Evolutionary conservation across 2,113 vertebrate genomes (phyloP), one percentile per base, ranked within the genome.

Genomic region (Embiotoca jacksoni): DNA sequence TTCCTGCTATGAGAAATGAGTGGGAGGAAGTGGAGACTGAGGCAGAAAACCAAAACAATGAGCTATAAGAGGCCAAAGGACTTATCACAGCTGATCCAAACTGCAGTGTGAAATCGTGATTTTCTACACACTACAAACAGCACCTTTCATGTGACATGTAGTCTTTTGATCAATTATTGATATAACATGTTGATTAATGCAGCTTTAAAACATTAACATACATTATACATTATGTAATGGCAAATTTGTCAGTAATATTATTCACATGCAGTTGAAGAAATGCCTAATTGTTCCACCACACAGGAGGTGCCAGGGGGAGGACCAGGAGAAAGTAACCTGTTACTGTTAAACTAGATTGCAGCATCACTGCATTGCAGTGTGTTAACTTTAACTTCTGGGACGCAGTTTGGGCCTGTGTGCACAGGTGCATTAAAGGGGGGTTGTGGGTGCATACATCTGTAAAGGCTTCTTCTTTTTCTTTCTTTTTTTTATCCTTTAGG

Each of bases 291-390:
- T 59, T 77, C 66, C 49, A 16, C 49, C 52, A 62, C 4, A 64
- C 76, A 14, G 58, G n/a, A 23, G 13, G 16, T 54, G 23, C 59
- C 9, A 59, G 59, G 10, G 47, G 59, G 44, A 74, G 55, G 49
- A n/a, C n/a, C 8, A 37, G 66, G 50, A 55, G 53, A 55, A 58
- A 70, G 23, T 3, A 58, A 31, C 9, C 44, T 32, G 65, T 58
- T 81, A 41, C 5, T 11, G 9, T 56, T 52, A 56, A 71, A 62
- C 31, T 63, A 55, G 39, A 61, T 36, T 0, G 70, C 76, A n/a
- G 63, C 49, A 55, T 23, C 10, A 7, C 74, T 83, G 74, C 75
- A 86, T 55, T 84, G 83, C 85, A 77, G 78, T 66, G 74, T 63
- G 69, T 65, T 56, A 83, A 63, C 63, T 78, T 78, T 50, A 33